These are phyloP conservation scores for Sylvietta virens DNA, from an alignment of 2,113 vertebrate species.

Conservation along the genomic window DNA sequence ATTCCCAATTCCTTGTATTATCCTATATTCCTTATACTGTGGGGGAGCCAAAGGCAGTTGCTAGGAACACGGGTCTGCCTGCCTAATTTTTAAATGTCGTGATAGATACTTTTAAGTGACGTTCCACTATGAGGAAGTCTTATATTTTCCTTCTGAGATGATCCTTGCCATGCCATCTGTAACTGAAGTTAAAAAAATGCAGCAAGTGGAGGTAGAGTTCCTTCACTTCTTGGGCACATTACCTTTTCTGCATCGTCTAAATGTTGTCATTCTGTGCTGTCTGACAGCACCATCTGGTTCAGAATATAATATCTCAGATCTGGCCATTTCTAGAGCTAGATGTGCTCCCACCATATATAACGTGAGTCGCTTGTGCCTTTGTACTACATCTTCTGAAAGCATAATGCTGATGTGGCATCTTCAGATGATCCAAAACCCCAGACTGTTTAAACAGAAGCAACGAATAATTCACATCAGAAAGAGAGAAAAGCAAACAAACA, in stretches of 20 bases:
- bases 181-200: conserved; percentile 10
- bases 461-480: conserved; percentile 36
- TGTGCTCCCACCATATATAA: neutral
- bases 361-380: neutral
- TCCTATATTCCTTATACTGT: neutral
- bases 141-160: conserved; percentile 11
- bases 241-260: conserved; percentile 26
- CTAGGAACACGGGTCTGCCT: neutral
- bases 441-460: conserved; percentile 19
- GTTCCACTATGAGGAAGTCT: neutral
- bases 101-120: neutral
- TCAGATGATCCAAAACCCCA: neutral
- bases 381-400: neutral
- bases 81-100: neutral
- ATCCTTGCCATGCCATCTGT: conserved; percentile 34
- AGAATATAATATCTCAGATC: conserved; percentile 4
- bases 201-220: neutral
- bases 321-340: conserved; percentile 16
- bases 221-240: neutral
- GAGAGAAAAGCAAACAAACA: neutral
- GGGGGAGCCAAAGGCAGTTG: neutral
- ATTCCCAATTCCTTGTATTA: neutral
- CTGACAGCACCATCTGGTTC: conserved; percentile 59
- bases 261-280: conserved; percentile 18
- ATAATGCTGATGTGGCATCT: neutral